Percentiles rank a stretch among this genome's conserved stretches.
Conservation (phyloP, 2,797 vertebrate species). For the Microctenopoma steveboyesi region DNA sequence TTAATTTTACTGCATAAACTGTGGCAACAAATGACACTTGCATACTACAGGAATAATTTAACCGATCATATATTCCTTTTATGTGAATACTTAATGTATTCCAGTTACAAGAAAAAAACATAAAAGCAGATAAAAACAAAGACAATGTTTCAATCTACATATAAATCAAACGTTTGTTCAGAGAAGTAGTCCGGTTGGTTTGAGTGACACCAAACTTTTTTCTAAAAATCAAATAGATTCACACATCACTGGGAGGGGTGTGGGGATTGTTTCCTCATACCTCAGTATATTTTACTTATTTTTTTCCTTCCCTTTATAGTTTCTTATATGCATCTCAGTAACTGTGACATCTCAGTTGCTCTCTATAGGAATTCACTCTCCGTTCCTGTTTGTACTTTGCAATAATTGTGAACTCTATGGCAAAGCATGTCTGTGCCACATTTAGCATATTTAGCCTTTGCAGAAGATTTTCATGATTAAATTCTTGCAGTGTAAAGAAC, state of each 20-base stretch:
- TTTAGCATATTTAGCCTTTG: no score
- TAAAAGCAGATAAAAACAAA: background rate
- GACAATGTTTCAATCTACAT: background rate
- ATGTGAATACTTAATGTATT: background rate
- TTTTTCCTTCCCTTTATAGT: no score
- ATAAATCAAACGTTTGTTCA: background rate
- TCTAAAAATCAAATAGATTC: background rate
- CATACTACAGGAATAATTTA: background rate
- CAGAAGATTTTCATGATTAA: background rate
- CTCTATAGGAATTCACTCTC: no score
- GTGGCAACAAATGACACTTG: background rate
- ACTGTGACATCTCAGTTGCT: no score
- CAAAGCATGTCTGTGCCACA: background rate
- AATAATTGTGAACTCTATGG: background rate
- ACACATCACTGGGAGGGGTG: background rate
- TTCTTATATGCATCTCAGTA: no score
- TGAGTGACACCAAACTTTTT: background rate
- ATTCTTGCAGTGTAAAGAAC: background rate
- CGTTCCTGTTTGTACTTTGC: no score
- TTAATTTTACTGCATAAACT: background rate
- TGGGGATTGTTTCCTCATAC: no score
- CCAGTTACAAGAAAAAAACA: background rate
- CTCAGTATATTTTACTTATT: no score
- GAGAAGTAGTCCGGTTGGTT: background rate
- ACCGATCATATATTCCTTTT: background rate